Percentiles rank a stretch among this genome's conserved stretches.
Evolutionary conservation across 2,888 invertebrate genomes (phyloP).

Genomic region (Calliopum simillimum): DNA sequence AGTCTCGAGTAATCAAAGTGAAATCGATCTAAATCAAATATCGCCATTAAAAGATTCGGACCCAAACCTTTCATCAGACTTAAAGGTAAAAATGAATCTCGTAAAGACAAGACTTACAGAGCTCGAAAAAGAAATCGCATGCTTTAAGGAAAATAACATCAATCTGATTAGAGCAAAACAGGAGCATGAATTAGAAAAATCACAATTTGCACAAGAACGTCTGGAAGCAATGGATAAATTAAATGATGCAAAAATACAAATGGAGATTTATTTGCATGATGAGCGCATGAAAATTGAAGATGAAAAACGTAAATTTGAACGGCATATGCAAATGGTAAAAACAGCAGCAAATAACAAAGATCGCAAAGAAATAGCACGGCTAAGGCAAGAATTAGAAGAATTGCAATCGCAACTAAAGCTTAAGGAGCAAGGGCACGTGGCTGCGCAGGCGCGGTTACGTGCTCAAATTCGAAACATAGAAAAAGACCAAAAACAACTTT

Average conservation of each 20-base stretch:
- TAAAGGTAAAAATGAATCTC: constrained; percentile 53
- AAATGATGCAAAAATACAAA: constrained; percentile 75
- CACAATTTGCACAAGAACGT: constrained; percentile 74
- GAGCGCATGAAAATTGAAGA: constrained; percentile 77
- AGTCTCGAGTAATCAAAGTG: neutral
- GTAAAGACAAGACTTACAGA: constrained; percentile 72
- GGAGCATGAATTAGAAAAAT: constrained; percentile 73
- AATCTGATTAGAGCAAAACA: constrained; percentile 71
- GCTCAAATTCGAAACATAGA: constrained; percentile 80
- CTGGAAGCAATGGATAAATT: constrained; percentile 71
- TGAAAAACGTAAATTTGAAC: constrained; percentile 75
- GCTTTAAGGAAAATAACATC: constrained; percentile 70
- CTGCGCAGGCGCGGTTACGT: constrained; percentile 78
- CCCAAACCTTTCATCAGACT: constrained; percentile 46
- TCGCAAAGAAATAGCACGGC: constrained; percentile 75
- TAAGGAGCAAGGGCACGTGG: constrained; percentile 81
- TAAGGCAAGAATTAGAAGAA: constrained; percentile 75
- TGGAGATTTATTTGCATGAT: constrained; percentile 76
- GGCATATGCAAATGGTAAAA: constrained; percentile 76
- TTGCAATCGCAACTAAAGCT: constrained; percentile 76
- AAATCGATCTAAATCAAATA: neutral
- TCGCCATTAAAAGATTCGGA: neutral
- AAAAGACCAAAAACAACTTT: constrained; percentile 75
- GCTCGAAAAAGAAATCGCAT: constrained; percentile 74
- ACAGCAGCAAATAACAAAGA: constrained; percentile 75